Base-by-base conservation (phyloP, 2,888 invertebrate genomes). In the Tethea ocularis region DNA sequence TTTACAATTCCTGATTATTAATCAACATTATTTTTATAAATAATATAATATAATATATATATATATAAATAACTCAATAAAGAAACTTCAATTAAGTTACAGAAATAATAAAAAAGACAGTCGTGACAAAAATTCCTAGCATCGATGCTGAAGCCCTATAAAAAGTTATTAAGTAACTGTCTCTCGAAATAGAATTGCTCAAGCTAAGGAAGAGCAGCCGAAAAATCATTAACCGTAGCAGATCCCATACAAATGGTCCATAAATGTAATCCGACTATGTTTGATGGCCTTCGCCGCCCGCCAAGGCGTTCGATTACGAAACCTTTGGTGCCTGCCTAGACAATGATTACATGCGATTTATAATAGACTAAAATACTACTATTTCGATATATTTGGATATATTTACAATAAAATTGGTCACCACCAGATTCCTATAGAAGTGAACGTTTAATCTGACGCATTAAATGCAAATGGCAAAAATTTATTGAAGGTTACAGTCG, bases 201-300 rank as follows among this genome's bases (percentile, higher is more conserved):
- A 82, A 83, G 78, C 76, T 71, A 78, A 64, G 69, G 75, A 77
- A 74, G 74, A 82, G 78, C 73, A 80, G 72, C 78, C 82, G 80
- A 86, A 79, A 54, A 88, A 87, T 87, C 87, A 87, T 88, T 86
- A 88, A 86, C 81, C 87, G 85, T 86, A 84, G 82, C 84, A 83
- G 87, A 89, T 86, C 86, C 84, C 84, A 86, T 88, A 88, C 83
- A 89, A 90, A 89, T 88, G 87, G 86, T 78, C 85, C 79, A 87
- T 90, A 88, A 88, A 88, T 77, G 81, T 89, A 88, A 89, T 89
- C 89, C 85, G 84, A 88, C 87, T 86, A 83, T 88, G 87, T 86
- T 87, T 82, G 86, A 88, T 87, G 84, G 72, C 72, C 74, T 72
- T 68, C 64, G 52, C 22, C 33, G 54, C 54, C 70, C 69, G 78